Base-by-base conservation (phyloP, 2,797 vertebrate genomes). In the Smutsia temminckii region DNA sequence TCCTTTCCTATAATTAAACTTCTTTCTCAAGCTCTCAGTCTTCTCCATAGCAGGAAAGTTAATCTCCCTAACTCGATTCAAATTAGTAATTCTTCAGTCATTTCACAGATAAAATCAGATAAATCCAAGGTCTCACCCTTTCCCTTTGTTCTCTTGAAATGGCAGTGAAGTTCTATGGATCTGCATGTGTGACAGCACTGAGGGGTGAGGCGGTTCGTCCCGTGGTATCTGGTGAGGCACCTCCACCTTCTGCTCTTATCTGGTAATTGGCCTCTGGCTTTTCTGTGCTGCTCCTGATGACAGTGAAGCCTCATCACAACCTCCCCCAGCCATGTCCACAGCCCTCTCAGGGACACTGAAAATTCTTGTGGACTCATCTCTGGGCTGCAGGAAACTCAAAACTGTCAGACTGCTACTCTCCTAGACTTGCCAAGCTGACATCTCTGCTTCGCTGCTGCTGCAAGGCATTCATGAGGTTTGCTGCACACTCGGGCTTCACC, bases 1-100 rank as follows among this genome's bases (percentile, higher is more conserved):
- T 55, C n/a, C 46, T 93, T 78, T 84, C 81, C 64, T 53, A 1
- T 87, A 32, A 80, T 40, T 59, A 49, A 66, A 93, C 46, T 71
- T 93, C 61, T 64, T 37, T 34, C 80, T 84, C 71, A 89, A 93
- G 32, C 8, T 79, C 51, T 83, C 40, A 55, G 18, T 66, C 46
- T 75, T 89, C 77, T 72, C 78, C 64, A 9, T n/a, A 79, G 27
- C 81, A 74, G 42, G 32, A 74, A 68, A 93, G 66, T 78, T 87
- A 57, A 79, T 83, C 68, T 59, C 20, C 49, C 80, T 80, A 89
- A 89, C 79, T 81, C 53, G 64, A 79, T 57, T 92, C 55, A 92
- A 96, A 69, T 81, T 13, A 95, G 6, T 85, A 32, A 51, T 74
- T 94, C 91, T 80, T 80, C 51, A 87, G 42, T 90, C 88, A 83